Conservation (phyloP, 2,888 invertebrate species). For the Brachypterus glaber region DNA sequence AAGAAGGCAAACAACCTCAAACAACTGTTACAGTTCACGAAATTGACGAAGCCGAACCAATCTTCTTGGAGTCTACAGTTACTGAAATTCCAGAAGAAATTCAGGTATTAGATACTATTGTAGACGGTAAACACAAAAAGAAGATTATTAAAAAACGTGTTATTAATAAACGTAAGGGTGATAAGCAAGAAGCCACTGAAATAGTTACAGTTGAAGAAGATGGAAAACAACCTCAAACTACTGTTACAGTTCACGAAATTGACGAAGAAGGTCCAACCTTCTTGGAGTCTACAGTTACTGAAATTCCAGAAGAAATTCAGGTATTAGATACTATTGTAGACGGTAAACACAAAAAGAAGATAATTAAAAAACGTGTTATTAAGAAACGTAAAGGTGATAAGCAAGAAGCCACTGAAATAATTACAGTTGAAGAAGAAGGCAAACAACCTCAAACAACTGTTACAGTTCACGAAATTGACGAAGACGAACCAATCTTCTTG, state of each 20-base stretch:
- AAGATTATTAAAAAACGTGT: constrained; percentile 33
- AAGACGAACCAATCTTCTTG: constrained; percentile 5
- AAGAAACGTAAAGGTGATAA: constrained; percentile 41
- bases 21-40: constrained; percentile 32
- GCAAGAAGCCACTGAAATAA: constrained; percentile 29
- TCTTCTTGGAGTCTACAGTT: no score
- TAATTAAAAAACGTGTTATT: constrained; percentile 40
- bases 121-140: constrained; percentile 24
- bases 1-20: constrained; percentile 40
- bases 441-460: constrained; percentile 26
- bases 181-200: constrained; percentile 36
- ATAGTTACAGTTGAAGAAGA: constrained; percentile 32
- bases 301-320: constrained; percentile 26
- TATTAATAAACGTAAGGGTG: constrained; percentile 32
- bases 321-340: constrained; percentile 17
- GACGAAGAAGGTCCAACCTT: no score
- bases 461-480: constrained; percentile 16
- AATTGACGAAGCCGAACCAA: constrained; percentile 28
- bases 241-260: constrained; percentile 20
- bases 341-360: constrained; percentile 17
- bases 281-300: no score
- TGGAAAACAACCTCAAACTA: constrained; percentile 28
- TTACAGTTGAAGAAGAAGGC: constrained; percentile 16
- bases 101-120: constrained; percentile 16
- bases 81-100: constrained; percentile 5